Conservation (phyloP, 1,140 invertebrate genomes). For the Drosophila trapezifrons region DNA sequence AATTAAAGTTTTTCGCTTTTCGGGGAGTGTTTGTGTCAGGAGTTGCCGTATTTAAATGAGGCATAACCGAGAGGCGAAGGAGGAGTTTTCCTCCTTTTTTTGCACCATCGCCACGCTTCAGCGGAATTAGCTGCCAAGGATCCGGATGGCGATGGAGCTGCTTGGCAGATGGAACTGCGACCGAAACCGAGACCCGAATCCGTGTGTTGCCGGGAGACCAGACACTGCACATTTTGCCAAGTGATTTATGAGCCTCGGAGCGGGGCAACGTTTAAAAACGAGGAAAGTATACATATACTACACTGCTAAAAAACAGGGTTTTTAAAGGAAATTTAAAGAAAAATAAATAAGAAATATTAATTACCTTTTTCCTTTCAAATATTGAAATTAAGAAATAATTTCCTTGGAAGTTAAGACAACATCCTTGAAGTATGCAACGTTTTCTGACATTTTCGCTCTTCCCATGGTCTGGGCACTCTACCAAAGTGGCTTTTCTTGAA, state of each 20-base stretch:
- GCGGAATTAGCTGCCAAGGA: constrained; percentile 49
- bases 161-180: constrained; percentile 31
- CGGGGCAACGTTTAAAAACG: constrained; percentile 73
- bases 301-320: neutral
- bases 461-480: too few relatives aligned
- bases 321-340: too few relatives aligned
- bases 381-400: too few relatives aligned
- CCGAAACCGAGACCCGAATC: constrained; percentile 19
- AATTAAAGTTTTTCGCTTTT: constrained; percentile 65
- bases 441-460: too few relatives aligned
- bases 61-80: constrained; percentile 37
- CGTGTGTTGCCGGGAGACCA: constrained; percentile 25
- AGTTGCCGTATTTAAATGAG: constrained; percentile 68
- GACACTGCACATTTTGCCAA: constrained; percentile 69
- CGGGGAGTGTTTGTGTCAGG: constrained; percentile 21
- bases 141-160: constrained; percentile 24
- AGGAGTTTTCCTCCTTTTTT: constrained; percentile 14
- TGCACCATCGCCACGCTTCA: constrained; percentile 27
- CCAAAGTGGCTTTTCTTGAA: too few relatives aligned
- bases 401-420: too few relatives aligned
- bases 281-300: constrained; percentile 46
- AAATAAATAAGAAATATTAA: too few relatives aligned
- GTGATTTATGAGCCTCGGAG: constrained; percentile 73
- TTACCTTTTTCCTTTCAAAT: too few relatives aligned
- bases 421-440: too few relatives aligned